Evolutionary conservation across 1,140 invertebrate species (phyloP).

Genomic region (Bombus confusus): DNA sequence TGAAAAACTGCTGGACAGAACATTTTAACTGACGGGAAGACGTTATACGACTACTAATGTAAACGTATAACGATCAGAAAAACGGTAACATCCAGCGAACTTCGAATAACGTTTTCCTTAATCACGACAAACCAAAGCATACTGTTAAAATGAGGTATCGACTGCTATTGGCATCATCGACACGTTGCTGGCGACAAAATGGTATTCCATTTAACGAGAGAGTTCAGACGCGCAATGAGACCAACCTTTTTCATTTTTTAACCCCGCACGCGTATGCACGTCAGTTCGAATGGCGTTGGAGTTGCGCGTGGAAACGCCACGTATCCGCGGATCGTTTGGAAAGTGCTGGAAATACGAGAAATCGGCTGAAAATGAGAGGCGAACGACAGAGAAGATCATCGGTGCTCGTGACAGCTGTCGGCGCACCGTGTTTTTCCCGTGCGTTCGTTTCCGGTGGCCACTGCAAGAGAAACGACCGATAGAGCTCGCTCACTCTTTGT

Average conservation of each 20-base stretch:
- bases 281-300: conserved; percentile 58
- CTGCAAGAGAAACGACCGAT: conserved; percentile 51
- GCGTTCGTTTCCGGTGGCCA: conserved; percentile 40
- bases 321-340: conserved; percentile 32
- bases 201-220: too few relatives aligned
- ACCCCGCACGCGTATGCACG: conserved; percentile 31
- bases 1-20: too few relatives aligned
- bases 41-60: too few relatives aligned
- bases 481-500: conserved; percentile 22
- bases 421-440: conserved; percentile 55
- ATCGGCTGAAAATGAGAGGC: conserved; percentile 70
- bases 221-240: conserved; percentile 23
- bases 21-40: too few relatives aligned
- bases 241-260: background rate
- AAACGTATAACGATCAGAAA: too few relatives aligned
- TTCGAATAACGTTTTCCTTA: too few relatives aligned
- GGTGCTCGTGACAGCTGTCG: conserved; percentile 67
- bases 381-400: conserved; percentile 66
- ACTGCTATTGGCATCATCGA: too few relatives aligned
- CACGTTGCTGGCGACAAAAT: too few relatives aligned
- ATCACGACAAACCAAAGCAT: too few relatives aligned
- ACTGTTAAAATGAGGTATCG: too few relatives aligned
- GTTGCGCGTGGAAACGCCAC: conserved; percentile 34
- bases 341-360: conserved; percentile 67
- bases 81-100: too few relatives aligned